Conservation (phyloP, 2,113 vertebrate species). For the Microtus ochrogaster region DNA sequence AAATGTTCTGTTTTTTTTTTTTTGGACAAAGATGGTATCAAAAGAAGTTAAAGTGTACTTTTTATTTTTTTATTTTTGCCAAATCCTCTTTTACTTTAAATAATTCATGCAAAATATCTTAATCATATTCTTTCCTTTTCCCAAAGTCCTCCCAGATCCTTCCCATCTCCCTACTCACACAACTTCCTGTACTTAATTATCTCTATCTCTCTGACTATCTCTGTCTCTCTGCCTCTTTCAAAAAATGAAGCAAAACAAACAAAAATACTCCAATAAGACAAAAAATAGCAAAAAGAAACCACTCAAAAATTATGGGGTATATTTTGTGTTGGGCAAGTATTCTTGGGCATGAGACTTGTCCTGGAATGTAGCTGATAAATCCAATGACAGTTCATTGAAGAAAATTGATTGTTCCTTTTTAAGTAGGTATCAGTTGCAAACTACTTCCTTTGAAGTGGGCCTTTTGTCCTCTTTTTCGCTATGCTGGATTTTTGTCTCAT, state of each 20-base stretch:
- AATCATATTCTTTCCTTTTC: neutral
- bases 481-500: neutral
- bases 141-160: neutral
- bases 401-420: neutral
- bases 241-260: neutral
- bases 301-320: neutral
- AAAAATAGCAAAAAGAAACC: neutral
- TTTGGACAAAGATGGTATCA: neutral
- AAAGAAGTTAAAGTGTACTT: neutral
- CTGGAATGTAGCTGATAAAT: neutral
- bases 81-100: neutral
- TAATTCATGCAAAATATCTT: neutral
- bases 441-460: neutral
- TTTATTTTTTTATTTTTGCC: neutral
- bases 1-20: too few relatives aligned
- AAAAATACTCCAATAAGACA: neutral
- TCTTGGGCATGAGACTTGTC: neutral
- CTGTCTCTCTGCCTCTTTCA: neutral
- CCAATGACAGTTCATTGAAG: neutral
- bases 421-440: neutral
- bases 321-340: neutral
- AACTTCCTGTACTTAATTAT: neutral
- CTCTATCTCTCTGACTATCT: neutral
- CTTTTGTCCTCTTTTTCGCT: neutral
- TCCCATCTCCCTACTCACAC: neutral